Evolutionary conservation across 2,888 invertebrate species (phyloP), one percentile per base, ranked within the genome.

Genomic region (Rhaphigaster nebulosa): DNA sequence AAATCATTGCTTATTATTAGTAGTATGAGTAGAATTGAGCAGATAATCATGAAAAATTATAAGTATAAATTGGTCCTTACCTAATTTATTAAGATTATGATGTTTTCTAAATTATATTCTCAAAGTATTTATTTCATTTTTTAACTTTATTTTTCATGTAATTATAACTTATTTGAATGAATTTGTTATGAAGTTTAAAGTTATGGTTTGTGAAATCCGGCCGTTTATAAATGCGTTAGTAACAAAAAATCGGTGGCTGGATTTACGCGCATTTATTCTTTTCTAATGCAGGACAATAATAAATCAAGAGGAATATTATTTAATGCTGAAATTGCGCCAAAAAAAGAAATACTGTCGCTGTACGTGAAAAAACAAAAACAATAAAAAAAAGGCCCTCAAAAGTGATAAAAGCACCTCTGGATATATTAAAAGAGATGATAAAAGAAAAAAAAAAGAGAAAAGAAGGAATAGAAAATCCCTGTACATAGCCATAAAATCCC

Each of bases 401-500:
- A 20, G 34, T 38, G 70, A 76, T 38, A 76, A 76, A 76, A 76
- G 38, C 70, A 76, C 34, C 70, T 10, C 34, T 76, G 38, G 29
- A 76, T 76, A 76, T 76, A 76, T 38, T 76, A 76, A 76, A 76
- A 38, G 38, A 20, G 70, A 76, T 76, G 70, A 20, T 38, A 65
- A 29, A 65, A n/a, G 8, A 60, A 76, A 76, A 76, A 38, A 80
- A 80, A 80, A 41, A 41, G 23, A 80, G 41, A 23, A 41, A 23
- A 80, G 41, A 26, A 45, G 70, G 70, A 38, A 34, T 76, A 84
- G 45, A 84, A 84, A 84, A 84, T 84, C 84, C 45, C 84, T 26
- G 45, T 84, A 84, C 84, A 84, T 50, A 50, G 45, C 45, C 84
- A 84, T 84, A 84, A 45, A 84, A 84, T n/a, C n/a, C 80, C 45